Conservation (phyloP, 2,797 vertebrate genomes). For the Philypnodon macrostomus region DNA sequence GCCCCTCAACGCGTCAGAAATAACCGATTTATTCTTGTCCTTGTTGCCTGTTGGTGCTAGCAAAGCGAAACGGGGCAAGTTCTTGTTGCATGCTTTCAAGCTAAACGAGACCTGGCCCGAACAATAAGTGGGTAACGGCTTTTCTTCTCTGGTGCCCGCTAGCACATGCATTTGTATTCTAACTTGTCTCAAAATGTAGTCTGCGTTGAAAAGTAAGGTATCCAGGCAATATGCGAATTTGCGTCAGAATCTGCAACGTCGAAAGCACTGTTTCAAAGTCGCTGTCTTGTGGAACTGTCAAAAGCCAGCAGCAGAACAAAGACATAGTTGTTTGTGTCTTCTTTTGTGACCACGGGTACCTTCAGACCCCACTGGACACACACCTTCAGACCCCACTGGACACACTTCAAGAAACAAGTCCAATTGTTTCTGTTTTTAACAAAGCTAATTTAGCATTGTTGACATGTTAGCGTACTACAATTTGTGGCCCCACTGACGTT, state of each 20-base stretch:
- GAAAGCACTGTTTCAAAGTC: not conserved
- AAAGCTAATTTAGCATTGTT: not conserved
- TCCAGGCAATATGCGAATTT: not conserved
- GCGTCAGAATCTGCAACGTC: not conserved
- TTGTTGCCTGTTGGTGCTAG: conserved; percentile 7
- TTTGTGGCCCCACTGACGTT: conserved; percentile 19
- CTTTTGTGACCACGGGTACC: conserved; percentile 19
- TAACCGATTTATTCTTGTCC: not conserved
- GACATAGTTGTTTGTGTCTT: conserved; percentile 3
- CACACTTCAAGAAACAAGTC: not conserved
- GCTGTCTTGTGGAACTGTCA: conserved; percentile 3
- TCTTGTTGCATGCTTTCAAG: conserved; percentile 28
- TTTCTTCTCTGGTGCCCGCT: conserved; percentile 8
- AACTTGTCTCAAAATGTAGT: too few relatives aligned
- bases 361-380: conserved; percentile 26
- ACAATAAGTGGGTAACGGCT: not conserved
- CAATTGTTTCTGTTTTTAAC: not conserved
- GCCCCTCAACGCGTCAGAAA: conserved; percentile 22
- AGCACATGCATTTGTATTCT: not conserved
- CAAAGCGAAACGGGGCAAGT: not conserved
- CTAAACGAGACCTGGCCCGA: conserved; percentile 5
- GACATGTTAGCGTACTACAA: not conserved
- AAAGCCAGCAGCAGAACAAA: conserved; percentile 14
- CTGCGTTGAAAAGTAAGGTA: too few relatives aligned
- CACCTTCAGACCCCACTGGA: not conserved